phyloP scores from a whole-genome alignment of 2,888 invertebrate species.

The Agrochola litura region DNA sequence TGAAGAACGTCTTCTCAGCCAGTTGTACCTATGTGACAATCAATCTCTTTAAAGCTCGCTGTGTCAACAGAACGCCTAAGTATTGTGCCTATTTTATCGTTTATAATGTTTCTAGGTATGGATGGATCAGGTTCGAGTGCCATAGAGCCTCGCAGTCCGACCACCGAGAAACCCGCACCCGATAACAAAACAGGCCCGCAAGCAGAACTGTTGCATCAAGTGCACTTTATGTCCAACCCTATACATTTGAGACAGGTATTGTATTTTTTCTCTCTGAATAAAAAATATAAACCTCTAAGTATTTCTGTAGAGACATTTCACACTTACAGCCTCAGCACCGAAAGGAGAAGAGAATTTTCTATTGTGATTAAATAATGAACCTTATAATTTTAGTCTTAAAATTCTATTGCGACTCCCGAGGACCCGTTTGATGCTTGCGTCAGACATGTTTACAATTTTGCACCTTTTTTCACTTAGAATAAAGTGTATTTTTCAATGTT shows the following conservation, averaged over 20 bases:
- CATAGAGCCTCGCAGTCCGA: constrained; percentile 68
- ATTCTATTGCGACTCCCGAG: background rate
- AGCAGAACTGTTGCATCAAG: constrained; percentile 82
- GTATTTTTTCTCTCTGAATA: constrained; percentile 8
- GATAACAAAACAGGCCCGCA: constrained; percentile 73
- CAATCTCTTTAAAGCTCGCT: background rate
- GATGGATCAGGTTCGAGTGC: constrained; percentile 62
- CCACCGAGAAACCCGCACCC: constrained; percentile 67
- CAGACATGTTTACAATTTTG: background rate
- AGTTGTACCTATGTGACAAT: background rate
- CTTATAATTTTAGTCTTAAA: background rate
- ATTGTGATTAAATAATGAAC: background rate
- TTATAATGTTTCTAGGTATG: constrained; percentile 65
- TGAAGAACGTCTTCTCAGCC: background rate
- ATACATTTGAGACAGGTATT: constrained; percentile 84
- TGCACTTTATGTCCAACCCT: constrained; percentile 86
- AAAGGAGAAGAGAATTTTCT: background rate
- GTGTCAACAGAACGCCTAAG: background rate
- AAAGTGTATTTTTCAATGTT: background rate
- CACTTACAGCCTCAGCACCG: background rate
- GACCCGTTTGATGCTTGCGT: background rate
- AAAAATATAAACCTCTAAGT: background rate
- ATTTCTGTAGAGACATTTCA: background rate
- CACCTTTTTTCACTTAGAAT: background rate
- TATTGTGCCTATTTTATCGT: background rate